Evolutionary conservation across 2,797 vertebrate genomes (phyloP).

Genomic region (Percopsis omiscomaycus): DNA sequence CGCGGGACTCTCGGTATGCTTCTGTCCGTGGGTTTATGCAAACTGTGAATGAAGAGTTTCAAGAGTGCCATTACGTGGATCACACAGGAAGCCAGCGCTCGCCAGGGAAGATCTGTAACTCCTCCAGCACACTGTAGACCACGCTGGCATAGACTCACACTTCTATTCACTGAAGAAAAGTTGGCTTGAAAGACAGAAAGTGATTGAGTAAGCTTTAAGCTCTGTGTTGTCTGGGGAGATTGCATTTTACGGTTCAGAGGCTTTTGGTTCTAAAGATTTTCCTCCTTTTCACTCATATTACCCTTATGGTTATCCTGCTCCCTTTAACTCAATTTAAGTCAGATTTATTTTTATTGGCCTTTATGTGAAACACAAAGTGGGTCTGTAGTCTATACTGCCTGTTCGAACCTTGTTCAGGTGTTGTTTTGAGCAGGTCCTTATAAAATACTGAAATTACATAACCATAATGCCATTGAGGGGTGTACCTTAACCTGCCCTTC

Average conservation of each 20-base stretch:
- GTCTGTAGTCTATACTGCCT: too few relatives aligned
- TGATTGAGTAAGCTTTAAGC: neutral
- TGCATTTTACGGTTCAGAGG: neutral
- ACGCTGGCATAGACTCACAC: neutral
- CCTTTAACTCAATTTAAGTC: too few relatives aligned
- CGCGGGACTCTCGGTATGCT: conserved; percentile 46
- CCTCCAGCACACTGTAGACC: conserved; percentile 22
- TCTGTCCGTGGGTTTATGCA: conserved; percentile 51
- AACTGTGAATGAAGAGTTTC: conserved; percentile 66
- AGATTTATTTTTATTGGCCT: too few relatives aligned
- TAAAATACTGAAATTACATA: too few relatives aligned
- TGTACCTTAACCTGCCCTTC: too few relatives aligned
- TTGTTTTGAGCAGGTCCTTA: too few relatives aligned
- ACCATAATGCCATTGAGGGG: too few relatives aligned
- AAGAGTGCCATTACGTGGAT: conserved; percentile 48
- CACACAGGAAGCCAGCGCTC: conserved; percentile 49
- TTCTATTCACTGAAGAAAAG: conserved; percentile 20
- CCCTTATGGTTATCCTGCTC: too few relatives aligned
- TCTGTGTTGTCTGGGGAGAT: neutral
- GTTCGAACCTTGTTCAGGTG: too few relatives aligned
- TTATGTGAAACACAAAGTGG: too few relatives aligned
- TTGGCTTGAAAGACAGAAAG: conserved; percentile 9
- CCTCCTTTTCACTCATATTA: too few relatives aligned
- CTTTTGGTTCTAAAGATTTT: too few relatives aligned
- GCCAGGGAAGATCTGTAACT: conserved; percentile 55